Evolutionary conservation across 1,140 invertebrate species (phyloP).

Genomic region (Dufourea novaeangliae): DNA sequence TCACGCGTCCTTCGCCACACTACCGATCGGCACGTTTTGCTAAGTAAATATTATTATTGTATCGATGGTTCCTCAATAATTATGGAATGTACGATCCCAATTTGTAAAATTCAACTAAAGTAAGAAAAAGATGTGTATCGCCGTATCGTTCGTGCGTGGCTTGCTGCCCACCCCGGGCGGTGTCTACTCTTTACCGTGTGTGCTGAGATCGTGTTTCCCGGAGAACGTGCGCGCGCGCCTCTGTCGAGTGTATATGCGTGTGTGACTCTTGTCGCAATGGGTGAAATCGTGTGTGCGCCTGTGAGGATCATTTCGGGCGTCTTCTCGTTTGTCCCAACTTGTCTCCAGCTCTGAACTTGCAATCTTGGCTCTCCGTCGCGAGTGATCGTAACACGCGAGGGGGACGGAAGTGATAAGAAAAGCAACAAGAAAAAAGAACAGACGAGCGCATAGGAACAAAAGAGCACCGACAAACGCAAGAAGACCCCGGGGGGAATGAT

Average conservation of each 20-base stretch:
- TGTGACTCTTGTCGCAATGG: too few species aligned
- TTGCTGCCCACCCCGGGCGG: constrained; percentile 74
- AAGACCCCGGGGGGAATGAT: constrained; percentile 38
- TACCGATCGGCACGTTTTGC: constrained; percentile 77
- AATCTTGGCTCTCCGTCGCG: neutral
- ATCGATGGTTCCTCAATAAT: constrained; percentile 80
- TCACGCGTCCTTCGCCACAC: constrained; percentile 73
- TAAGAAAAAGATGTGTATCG: constrained; percentile 71
- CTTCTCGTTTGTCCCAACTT: constrained; percentile 34
- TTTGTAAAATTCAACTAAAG: constrained; percentile 75
- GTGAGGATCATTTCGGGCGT: constrained; percentile 47
- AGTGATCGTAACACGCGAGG: neutral
- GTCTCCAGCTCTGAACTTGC: neutral
- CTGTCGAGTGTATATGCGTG: too few species aligned
- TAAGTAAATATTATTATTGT: constrained; percentile 77
- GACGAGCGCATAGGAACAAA: too few species aligned
- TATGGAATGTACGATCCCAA: constrained; percentile 75
- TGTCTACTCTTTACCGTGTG: constrained; percentile 70
- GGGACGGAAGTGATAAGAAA: constrained; percentile 23
- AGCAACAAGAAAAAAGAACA: neutral
- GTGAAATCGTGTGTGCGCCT: constrained; percentile 51
- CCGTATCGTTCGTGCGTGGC: constrained; percentile 70
- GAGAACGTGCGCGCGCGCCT: constrained; percentile 47
- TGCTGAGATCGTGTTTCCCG: constrained; percentile 59
- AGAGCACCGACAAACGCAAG: constrained; percentile 16